These are phyloP conservation scores for Parasteatoda tepidariorum DNA, from an alignment of 1,140 invertebrate genomes.

Conservation along the genomic window DNA sequence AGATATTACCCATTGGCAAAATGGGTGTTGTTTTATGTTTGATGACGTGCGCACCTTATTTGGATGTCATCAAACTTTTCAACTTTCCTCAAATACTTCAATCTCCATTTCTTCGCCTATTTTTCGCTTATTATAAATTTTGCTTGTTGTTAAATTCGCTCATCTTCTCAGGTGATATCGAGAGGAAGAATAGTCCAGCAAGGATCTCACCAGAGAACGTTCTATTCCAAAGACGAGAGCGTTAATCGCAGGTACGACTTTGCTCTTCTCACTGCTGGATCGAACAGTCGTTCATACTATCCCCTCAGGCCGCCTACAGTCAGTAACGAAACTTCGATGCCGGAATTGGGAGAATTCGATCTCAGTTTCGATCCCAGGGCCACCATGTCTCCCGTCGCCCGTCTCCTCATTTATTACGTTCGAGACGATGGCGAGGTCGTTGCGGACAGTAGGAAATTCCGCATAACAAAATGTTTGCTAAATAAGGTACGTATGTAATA, in stretches of 20 bases:
- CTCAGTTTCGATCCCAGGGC: slow-evolving; percentile 35
- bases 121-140: too few relatives aligned
- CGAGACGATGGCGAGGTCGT: slow-evolving; percentile 79
- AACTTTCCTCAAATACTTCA: too few relatives aligned
- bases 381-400: slow-evolving; percentile 62
- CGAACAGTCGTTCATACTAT: slow-evolving; percentile 15
- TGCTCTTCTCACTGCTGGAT: not conserved
- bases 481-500: slow-evolving; percentile 71
- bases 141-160: too few relatives aligned
- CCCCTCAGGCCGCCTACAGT: not conserved
- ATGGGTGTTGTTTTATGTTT: too few relatives aligned
- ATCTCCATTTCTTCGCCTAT: too few relatives aligned
- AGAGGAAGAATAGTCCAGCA: slow-evolving; percentile 64
- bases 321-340: slow-evolving; percentile 39
- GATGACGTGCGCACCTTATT: too few relatives aligned
- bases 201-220: slow-evolving; percentile 64
- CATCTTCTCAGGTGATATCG: slow-evolving; percentile 59
- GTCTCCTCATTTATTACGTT: slow-evolving; percentile 80
- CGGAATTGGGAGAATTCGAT: slow-evolving; percentile 55
- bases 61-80: too few relatives aligned
- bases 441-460: slow-evolving; percentile 70
- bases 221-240: slow-evolving; percentile 63
- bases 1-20: too few relatives aligned
- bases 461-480: slow-evolving; percentile 72
- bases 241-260: not conserved